Conservation (phyloP, 1,140 invertebrate species). For the Bombyx mandarina region DNA sequence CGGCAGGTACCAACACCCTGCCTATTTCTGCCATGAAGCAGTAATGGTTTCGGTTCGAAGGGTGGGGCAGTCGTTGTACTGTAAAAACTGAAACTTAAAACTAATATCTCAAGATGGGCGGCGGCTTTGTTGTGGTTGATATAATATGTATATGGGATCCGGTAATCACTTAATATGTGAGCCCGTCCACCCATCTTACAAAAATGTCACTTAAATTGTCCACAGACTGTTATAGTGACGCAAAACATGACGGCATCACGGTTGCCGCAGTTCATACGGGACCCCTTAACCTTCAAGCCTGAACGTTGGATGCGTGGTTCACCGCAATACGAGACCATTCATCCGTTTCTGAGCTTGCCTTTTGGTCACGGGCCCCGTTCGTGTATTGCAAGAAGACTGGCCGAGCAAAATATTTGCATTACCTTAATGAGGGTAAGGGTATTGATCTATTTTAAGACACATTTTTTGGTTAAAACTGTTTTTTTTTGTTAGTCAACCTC, state of each 20-base stretch:
- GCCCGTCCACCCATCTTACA: too few species aligned
- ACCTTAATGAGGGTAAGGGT: slow-evolving; percentile 80
- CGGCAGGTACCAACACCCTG: too few species aligned
- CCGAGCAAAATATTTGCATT: slow-evolving; percentile 89
- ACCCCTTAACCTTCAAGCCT: slow-evolving; percentile 80
- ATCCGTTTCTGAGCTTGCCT: slow-evolving; percentile 86
- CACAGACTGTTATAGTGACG: slow-evolving; percentile 88
- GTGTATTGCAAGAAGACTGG: slow-evolving; percentile 89
- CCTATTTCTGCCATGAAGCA: too few species aligned
- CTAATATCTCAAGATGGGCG: too few species aligned
- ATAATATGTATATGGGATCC: too few species aligned
- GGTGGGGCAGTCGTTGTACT: too few species aligned
- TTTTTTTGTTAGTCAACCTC: not conserved
- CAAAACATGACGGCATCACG: slow-evolving; percentile 88
- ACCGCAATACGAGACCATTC: slow-evolving; percentile 66
- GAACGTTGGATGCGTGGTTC: slow-evolving; percentile 81
- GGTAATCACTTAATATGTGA: too few species aligned
- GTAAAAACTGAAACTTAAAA: too few species aligned
- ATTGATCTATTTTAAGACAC: not conserved
- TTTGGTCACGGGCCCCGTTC: slow-evolving; percentile 91
- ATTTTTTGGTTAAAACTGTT: not conserved
- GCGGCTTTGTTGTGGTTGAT: too few species aligned
- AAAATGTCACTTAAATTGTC: slow-evolving; percentile 19
- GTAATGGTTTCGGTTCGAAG: too few species aligned
- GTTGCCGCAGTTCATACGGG: slow-evolving; percentile 78